Conservation (phyloP, 2,888 invertebrate species). For the Coremacera marginata region DNA sequence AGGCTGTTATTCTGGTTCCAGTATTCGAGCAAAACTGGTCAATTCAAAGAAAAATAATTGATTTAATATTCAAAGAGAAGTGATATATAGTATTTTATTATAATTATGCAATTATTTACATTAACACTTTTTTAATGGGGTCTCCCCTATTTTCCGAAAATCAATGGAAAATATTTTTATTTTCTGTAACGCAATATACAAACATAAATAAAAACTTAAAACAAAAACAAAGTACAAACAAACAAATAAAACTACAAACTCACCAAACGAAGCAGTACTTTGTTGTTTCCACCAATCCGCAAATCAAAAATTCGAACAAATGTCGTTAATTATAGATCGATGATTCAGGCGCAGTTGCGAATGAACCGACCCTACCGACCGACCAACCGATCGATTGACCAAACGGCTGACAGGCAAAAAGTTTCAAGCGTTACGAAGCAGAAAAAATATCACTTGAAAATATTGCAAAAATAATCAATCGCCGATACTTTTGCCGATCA, state of each 20-base stretch:
- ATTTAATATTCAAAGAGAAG: too few relatives aligned
- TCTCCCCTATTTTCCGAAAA: background rate
- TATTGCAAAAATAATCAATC: background rate
- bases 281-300: constrained; percentile 36
- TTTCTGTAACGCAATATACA: background rate
- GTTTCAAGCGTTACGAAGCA: background rate
- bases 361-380: constrained; percentile 10
- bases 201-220: background rate
- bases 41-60: too few relatives aligned
- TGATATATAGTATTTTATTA: too few relatives aligned
- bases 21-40: too few relatives aligned
- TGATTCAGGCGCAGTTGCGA: constrained; percentile 54
- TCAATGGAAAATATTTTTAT: background rate
- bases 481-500: background rate
- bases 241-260: constrained; percentile 24
- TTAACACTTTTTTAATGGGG: background rate
- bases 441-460: background rate
- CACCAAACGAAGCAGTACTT: constrained; percentile 19
- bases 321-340: constrained; percentile 55
- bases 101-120: background rate
- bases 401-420: background rate
- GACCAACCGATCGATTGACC: background rate
- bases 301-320: constrained; percentile 47
- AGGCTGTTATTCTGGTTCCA: too few relatives aligned
- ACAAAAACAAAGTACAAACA: background rate